These are phyloP conservation scores for Drosophila nannoptera DNA, from an alignment of 1,140 invertebrate species.

Conservation along the genomic window DNA sequence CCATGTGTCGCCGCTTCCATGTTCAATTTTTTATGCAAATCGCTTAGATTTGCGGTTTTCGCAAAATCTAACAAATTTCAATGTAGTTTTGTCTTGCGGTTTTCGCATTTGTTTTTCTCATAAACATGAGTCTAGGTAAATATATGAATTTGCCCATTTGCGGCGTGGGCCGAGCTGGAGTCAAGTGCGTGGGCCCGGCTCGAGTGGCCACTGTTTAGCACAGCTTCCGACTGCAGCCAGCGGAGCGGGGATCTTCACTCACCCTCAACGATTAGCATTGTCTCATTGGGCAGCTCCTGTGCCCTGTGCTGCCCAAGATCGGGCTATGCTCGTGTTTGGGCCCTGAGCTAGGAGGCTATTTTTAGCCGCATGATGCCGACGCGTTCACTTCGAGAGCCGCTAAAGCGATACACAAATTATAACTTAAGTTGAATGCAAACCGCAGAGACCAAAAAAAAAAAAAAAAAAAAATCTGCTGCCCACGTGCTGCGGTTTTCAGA, in stretches of 20 bases:
- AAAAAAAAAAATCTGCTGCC: slow-evolving; percentile 32
- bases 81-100: slow-evolving; percentile 53
- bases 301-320: too few relatives aligned
- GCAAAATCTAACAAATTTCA: slow-evolving; percentile 60
- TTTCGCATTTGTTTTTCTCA: slow-evolving; percentile 34
- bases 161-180: slow-evolving; percentile 51
- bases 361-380: slow-evolving; percentile 61
- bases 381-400: slow-evolving; percentile 60
- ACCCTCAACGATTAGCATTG: too few relatives aligned
- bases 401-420: slow-evolving; percentile 70
- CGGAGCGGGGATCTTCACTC: too few relatives aligned
- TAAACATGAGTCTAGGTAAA: background rate
- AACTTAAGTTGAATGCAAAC: slow-evolving; percentile 65
- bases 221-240: slow-evolving; percentile 19
- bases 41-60: slow-evolving; percentile 56
- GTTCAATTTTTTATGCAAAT: slow-evolving; percentile 70
- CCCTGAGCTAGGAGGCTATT: slow-evolving; percentile 62
- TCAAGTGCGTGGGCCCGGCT: slow-evolving; percentile 37
- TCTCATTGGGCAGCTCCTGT: too few relatives aligned
- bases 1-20: slow-evolving; percentile 30
- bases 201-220: slow-evolving; percentile 27
- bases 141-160: slow-evolving; percentile 15
- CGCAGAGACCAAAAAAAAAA: slow-evolving; percentile 28
- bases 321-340: too few relatives aligned
- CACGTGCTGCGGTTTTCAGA: slow-evolving; percentile 53